Evolutionary conservation across 2,113 vertebrate genomes (phyloP), one percentile per base, ranked within the genome.

Genomic region (Chiloscyllium plagiosum): DNA sequence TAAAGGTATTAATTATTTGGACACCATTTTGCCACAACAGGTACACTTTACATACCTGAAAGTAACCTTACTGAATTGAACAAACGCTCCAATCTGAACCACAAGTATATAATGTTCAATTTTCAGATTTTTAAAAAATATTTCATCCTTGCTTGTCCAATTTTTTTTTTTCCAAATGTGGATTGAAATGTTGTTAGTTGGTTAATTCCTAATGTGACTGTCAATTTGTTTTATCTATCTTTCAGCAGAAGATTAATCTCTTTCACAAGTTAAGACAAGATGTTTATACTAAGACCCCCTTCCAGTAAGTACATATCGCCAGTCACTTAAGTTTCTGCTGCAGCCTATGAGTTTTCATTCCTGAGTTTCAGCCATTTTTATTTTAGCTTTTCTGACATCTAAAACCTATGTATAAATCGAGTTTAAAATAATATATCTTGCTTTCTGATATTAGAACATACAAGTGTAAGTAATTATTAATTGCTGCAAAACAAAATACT

Each of bases 201-300:
- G 24, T 47, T 52, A 12, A 95, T 95, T 76, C 94, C 69, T 95
- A 72, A 95, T 76, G 47, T 76, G 26, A 42, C n/a, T 69, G 13
- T 4, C 6, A 76, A 47, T 70, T 47, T 94, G 22, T 80, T 15
- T 83, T 47, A 47, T 50, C 12, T 95, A 22, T 95, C 24, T 95
- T 95, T 72, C 69, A 72, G 68, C 69, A 33, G 69, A 95, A 95
- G 94, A 72, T 47, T 90, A 90, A 61, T 52, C 87, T n/a, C 61
- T 90, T 72, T 76, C 17, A 69, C 94, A 95, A 95, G 94, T 95
- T 95, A 72, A 76, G 69, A 26, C 94, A 95, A 95, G 94, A 95
- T 95, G 94, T 95, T 95, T 72, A 72, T 95, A 50, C 69, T 95
- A 68, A 95, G 50, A 42, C 94, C 94, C 69, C 94, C 94, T 95